phyloP scores from a whole-genome alignment of 2,797 vertebrate genomes.

The Malacoctenus gilli region DNA sequence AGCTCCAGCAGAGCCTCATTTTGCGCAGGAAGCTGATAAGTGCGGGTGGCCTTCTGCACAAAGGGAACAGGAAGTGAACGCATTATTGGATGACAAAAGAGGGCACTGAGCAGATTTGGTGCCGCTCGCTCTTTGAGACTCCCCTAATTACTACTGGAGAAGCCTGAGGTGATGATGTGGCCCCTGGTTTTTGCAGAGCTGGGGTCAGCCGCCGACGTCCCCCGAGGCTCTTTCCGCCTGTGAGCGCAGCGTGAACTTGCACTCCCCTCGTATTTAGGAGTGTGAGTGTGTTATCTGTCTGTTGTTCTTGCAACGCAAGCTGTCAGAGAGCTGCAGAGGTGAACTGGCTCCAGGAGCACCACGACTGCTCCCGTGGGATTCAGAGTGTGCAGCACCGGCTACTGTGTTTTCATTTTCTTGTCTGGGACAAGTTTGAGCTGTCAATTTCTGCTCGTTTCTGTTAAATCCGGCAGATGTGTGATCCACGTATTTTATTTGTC shows the following conservation, averaged over 20 bases:
- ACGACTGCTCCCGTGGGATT: conserved; percentile 31
- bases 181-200: conserved; percentile 40
- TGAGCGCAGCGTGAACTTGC: conserved; percentile 50
- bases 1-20: conserved; percentile 44
- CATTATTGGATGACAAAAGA: conserved; percentile 55
- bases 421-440: conserved; percentile 36
- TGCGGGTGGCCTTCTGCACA: conserved; percentile 46
- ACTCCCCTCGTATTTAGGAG: conserved; percentile 55
- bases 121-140: conserved; percentile 34
- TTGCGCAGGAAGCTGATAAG: conserved; percentile 59
- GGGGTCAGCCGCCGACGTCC: conserved; percentile 45
- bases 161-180: conserved; percentile 61
- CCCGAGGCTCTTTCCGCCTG: conserved; percentile 36
- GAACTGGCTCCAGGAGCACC: conserved; percentile 63
- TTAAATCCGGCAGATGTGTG: not conserved
- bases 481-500: no score
- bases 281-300: conserved; percentile 51
- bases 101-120: conserved; percentile 47
- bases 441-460: conserved; percentile 6
- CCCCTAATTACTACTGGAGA: conserved; percentile 57
- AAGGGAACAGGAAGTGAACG: conserved; percentile 58
- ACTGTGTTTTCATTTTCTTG: conserved; percentile 47
- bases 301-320: conserved; percentile 76
- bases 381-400: conserved; percentile 23
- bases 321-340: conserved; percentile 54